Percentiles rank a stretch among this genome's conserved stretches.
Conservation (phyloP, 1,140 invertebrate genomes). For the Odontomachus brunneus region DNA sequence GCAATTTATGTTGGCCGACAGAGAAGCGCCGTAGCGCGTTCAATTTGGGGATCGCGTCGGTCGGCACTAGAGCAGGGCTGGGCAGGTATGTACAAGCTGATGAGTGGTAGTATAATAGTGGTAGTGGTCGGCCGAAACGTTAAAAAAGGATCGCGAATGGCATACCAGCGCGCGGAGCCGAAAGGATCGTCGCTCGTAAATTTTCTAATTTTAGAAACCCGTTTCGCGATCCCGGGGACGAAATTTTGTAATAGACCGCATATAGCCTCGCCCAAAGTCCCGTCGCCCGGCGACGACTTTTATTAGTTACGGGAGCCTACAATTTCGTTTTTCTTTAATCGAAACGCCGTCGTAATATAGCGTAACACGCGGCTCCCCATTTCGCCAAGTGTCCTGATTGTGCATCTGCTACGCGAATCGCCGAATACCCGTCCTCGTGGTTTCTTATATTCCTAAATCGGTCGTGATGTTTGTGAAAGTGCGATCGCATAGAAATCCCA, state of each 20-base stretch:
- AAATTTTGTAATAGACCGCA: slow-evolving; percentile 64
- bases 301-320: slow-evolving; percentile 33
- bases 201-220: slow-evolving; percentile 78
- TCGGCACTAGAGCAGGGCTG: background rate
- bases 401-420: background rate
- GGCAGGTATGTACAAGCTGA: slow-evolving; percentile 21
- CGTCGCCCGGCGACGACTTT: background rate
- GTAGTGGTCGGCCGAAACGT: slow-evolving; percentile 15
- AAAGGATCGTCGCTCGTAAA: slow-evolving; percentile 74
- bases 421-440: too few relatives aligned
- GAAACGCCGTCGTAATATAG: slow-evolving; percentile 12
- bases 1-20: slow-evolving; percentile 26
- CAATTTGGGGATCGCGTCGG: slow-evolving; percentile 41
- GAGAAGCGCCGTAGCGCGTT: slow-evolving; percentile 16
- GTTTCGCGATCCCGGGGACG: slow-evolving; percentile 63
- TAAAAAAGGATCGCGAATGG: slow-evolving; percentile 61
- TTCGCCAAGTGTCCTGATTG: slow-evolving; percentile 13
- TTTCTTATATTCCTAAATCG: background rate
- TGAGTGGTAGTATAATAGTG: slow-evolving; percentile 25
- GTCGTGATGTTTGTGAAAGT: slow-evolving; percentile 13
- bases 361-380: background rate
- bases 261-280: slow-evolving; percentile 1
- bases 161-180: slow-evolving; percentile 60
- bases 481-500: background rate
- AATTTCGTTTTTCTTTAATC: slow-evolving; percentile 47